phyloP scores from a whole-genome alignment of 2,797 vertebrate genomes.

The Sebastes dallii region DNA sequence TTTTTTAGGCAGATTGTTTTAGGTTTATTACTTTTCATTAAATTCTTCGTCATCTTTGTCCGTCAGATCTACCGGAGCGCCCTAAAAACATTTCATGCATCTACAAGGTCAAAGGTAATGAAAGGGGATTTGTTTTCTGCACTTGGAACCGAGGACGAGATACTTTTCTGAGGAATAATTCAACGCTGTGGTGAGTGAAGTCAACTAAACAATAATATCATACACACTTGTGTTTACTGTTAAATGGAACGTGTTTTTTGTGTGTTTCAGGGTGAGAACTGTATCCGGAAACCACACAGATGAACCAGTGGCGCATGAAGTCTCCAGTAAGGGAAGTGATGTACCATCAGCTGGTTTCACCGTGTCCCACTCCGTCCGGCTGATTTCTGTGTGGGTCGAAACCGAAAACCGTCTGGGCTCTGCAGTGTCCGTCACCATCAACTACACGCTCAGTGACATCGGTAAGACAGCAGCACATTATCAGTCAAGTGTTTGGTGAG shows the following conservation, averaged over 20 bases:
- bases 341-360: slow-evolving; percentile 57
- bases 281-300: slow-evolving; percentile 8
- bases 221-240: background rate
- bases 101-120: slow-evolving; percentile 66
- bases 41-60: background rate
- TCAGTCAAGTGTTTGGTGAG: background rate
- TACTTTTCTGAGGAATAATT: slow-evolving; percentile 69
- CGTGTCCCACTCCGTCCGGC: slow-evolving; percentile 35
- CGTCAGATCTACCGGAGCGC: slow-evolving; percentile 84
- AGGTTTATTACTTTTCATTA: background rate
- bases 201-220: background rate
- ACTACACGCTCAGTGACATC: slow-evolving; percentile 81
- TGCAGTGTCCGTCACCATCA: slow-evolving; percentile 59
- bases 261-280: slow-evolving; percentile 61
- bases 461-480: slow-evolving; percentile 68
- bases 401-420: slow-evolving; percentile 83
- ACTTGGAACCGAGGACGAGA: slow-evolving; percentile 83
- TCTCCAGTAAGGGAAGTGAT: background rate
- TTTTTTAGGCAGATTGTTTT: background rate
- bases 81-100: slow-evolving; percentile 86
- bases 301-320: rapidly evolving
- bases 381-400: slow-evolving; percentile 79
- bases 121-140: slow-evolving; percentile 77
- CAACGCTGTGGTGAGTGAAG: slow-evolving; percentile 80
- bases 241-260: slow-evolving; percentile 3